Evolutionary conservation across 2,797 vertebrate species (phyloP).

Genomic region (Ctenopoma kingsleyae): DNA sequence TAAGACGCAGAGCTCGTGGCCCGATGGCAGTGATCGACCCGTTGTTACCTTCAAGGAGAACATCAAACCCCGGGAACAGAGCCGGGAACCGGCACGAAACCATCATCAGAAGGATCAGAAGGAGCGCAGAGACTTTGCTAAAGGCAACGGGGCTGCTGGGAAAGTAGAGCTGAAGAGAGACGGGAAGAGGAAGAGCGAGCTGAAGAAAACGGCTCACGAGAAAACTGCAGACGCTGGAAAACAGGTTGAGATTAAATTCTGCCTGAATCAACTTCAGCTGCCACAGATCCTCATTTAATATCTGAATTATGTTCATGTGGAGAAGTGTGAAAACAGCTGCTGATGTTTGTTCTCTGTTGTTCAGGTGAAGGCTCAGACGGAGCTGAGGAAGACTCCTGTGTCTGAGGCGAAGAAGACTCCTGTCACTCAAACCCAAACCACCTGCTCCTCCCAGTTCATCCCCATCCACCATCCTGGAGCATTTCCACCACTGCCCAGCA

Average conservation of each 20-base stretch:
- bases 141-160: constrained; percentile 83
- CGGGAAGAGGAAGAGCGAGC: constrained; percentile 92
- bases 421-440: constrained; percentile 90
- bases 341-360: not conserved
- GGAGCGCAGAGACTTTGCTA: constrained; percentile 86
- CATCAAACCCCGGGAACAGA: constrained; percentile 93
- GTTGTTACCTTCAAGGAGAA: constrained; percentile 98
- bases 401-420: constrained; percentile 95
- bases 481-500: constrained; percentile 95
- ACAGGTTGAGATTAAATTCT: constrained; percentile 82
- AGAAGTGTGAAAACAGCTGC: not conserved
- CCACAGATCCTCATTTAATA: not conserved
- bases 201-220: constrained; percentile 88
- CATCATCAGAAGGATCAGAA: constrained; percentile 88
- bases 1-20: constrained; percentile 88
- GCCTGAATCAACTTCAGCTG: not conserved
- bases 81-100: constrained; percentile 86
- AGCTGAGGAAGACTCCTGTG: constrained; percentile 95
- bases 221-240: constrained; percentile 88
- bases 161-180: constrained; percentile 92
- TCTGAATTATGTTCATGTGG: not conserved
- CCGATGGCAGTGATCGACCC: constrained; percentile 90
- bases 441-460: constrained; percentile 96
- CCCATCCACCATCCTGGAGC: constrained; percentile 97
- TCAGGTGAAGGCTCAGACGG: constrained; percentile 93